Evolutionary conservation across 2,113 vertebrate genomes (phyloP).

Genomic region (Hyla sarda): DNA sequence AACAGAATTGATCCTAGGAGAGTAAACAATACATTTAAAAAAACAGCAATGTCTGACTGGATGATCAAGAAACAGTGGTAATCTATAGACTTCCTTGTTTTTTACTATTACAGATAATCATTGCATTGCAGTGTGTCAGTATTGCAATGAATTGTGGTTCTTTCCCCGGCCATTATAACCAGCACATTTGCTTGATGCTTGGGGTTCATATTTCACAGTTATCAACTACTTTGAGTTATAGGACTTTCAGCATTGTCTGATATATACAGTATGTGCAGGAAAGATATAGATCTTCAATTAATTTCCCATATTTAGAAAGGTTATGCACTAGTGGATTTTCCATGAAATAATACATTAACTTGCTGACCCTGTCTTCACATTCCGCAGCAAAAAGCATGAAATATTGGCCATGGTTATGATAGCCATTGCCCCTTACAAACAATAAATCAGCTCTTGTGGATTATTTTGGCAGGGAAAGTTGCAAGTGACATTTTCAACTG

Average conservation of each 20-base stretch:
- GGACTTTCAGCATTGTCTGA: constrained; percentile 24
- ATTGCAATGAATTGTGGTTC: constrained; percentile 17
- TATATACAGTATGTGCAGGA: constrained; percentile 33
- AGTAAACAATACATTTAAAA: constrained; percentile 53
- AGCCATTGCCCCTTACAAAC: neutral
- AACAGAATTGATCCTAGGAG: constrained; percentile 64
- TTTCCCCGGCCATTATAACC: neutral
- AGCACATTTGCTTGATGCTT: neutral
- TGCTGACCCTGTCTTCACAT: constrained; percentile 11
- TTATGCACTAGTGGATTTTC: constrained; percentile 36
- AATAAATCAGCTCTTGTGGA: constrained; percentile 42
- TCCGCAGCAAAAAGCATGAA: constrained; percentile 13
- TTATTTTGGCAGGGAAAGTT: constrained; percentile 47
- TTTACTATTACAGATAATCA: constrained; percentile 21
- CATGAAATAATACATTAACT: constrained; percentile 32
- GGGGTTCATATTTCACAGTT: constrained; percentile 14
- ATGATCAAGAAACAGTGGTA: neutral
- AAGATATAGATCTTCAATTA: constrained; percentile 45
- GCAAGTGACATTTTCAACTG: constrained; percentile 49
- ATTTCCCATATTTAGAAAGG: constrained; percentile 48
- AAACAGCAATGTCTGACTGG: constrained; percentile 14
- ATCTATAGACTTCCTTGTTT: constrained; percentile 21
- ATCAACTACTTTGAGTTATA: constrained; percentile 11
- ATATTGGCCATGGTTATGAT: constrained; percentile 34
- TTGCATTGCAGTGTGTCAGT: neutral